Evolutionary conservation across 2,888 invertebrate genomes (phyloP).

Genomic region (Pyrrhopygopsis socrates): DNA sequence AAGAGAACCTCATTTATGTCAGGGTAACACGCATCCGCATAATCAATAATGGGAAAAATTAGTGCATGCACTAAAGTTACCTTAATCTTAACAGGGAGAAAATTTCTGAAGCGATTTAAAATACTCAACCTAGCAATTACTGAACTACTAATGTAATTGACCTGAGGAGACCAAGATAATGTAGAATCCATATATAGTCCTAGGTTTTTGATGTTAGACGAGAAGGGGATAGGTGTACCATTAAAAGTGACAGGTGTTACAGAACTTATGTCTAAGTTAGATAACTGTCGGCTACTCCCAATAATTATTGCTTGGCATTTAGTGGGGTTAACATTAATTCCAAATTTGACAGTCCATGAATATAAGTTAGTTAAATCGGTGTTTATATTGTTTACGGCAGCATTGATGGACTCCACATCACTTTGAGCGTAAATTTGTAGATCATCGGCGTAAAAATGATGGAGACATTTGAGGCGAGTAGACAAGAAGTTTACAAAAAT

Average conservation of each 20-base stretch:
- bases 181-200: no score
- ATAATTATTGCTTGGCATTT: background rate
- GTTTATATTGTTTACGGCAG: background rate
- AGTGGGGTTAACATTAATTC: background rate
- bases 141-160: background rate
- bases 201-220: background rate
- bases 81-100: background rate
- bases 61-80: background rate
- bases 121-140: background rate
- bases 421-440: background rate
- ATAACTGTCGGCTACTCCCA: background rate
- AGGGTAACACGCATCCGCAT: no score
- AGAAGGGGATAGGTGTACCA: background rate
- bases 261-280: background rate
- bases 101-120: background rate
- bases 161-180: background rate
- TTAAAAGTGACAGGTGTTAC: background rate
- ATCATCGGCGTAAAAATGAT: background rate
- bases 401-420: background rate
- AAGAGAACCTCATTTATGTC: background rate
- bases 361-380: background rate
- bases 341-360: background rate
- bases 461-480: background rate
- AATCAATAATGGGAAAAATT: no score
- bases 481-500: slow-evolving; percentile 14